These are phyloP conservation scores for Drosophila hydei DNA, from an alignment of 1,140 invertebrate species.

Conservation along the genomic window DNA sequence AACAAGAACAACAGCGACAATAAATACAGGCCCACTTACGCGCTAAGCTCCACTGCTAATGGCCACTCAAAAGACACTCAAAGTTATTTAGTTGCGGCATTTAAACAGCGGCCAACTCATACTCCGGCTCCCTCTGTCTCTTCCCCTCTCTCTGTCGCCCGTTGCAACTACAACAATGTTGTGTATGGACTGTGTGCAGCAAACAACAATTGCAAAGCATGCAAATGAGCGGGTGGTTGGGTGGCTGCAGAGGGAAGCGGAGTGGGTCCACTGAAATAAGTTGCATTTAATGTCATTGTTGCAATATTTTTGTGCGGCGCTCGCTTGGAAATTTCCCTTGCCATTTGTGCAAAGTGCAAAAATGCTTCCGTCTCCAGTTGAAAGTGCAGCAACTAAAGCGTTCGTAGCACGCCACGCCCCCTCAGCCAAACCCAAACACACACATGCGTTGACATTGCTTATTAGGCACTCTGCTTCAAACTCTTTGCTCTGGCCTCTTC, in stretches of 20 bases:
- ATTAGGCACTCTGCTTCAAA: slow-evolving; percentile 51
- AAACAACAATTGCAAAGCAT: slow-evolving; percentile 41
- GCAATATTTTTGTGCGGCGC: slow-evolving; percentile 65
- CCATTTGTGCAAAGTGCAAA: slow-evolving; percentile 80
- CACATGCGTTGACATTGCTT: slow-evolving; percentile 80
- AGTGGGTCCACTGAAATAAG: slow-evolving; percentile 59
- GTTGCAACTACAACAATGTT: slow-evolving; percentile 51
- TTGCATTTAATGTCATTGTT: slow-evolving; percentile 82
- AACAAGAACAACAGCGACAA: slow-evolving; percentile 42
- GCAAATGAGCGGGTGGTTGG: slow-evolving; percentile 57
- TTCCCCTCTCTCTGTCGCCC: no score
- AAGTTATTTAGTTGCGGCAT: slow-evolving; percentile 80
- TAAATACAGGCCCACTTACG: slow-evolving; percentile 64
- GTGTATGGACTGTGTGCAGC: slow-evolving; percentile 45
- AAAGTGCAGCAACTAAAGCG: slow-evolving; percentile 49
- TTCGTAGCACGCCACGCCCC: slow-evolving; percentile 25
- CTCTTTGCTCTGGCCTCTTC: slow-evolving; percentile 30
- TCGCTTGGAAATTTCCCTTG: slow-evolving; percentile 50
- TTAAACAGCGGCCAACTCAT: slow-evolving; percentile 51
- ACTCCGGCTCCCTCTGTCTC: no score
- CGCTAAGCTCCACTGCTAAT: slow-evolving; percentile 69
- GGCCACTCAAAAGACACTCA: slow-evolving; percentile 79
- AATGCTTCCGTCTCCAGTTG: slow-evolving; percentile 73
- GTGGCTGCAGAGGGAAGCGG: not conserved
- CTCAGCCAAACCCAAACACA: slow-evolving; percentile 6